Conservation (phyloP, 1,140 invertebrate genomes). For the Anastrepha ludens region DNA sequence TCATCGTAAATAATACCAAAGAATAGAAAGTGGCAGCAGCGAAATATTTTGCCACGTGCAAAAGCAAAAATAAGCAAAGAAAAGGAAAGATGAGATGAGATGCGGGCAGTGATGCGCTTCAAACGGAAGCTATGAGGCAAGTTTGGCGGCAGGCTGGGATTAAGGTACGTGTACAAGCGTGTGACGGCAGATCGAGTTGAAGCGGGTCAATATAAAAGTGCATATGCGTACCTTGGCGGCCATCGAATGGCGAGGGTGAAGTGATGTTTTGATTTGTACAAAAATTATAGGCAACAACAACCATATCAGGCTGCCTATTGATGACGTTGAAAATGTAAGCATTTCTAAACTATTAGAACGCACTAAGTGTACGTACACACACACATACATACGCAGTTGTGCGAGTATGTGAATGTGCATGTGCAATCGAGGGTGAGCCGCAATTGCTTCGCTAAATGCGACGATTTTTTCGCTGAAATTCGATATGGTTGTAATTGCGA, state of each 20-base stretch:
- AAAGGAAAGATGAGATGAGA: not conserved
- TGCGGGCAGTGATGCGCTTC: not conserved
- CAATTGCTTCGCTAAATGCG: conserved; percentile 5
- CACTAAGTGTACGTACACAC: not conserved
- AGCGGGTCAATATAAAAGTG: not conserved
- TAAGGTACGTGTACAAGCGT: conserved; percentile 22
- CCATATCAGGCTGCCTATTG: not conserved
- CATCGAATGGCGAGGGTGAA: conserved; percentile 13
- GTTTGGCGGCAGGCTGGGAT: not conserved
- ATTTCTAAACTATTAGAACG: conserved; percentile 10
- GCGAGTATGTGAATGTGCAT: not conserved
- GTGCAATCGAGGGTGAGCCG: not conserved
- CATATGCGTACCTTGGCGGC: not conserved
- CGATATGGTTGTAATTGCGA: conserved; percentile 45
- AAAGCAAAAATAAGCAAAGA: not conserved
- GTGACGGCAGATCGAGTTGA: not conserved
- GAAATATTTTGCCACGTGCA: conserved; percentile 23
- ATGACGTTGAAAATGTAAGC: conserved; percentile 3
- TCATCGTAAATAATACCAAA: conserved; percentile 46
- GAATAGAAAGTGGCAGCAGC: not conserved
- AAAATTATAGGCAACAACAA: conserved; percentile 12
- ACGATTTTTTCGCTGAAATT: conserved; percentile 5
- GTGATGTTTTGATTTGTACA: conserved; percentile 40
- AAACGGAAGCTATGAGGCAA: conserved; percentile 12
- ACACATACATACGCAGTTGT: not conserved